Evolutionary conservation across 2,797 vertebrate genomes (phyloP).

Genomic region (Anabacerthia variegaticeps): DNA sequence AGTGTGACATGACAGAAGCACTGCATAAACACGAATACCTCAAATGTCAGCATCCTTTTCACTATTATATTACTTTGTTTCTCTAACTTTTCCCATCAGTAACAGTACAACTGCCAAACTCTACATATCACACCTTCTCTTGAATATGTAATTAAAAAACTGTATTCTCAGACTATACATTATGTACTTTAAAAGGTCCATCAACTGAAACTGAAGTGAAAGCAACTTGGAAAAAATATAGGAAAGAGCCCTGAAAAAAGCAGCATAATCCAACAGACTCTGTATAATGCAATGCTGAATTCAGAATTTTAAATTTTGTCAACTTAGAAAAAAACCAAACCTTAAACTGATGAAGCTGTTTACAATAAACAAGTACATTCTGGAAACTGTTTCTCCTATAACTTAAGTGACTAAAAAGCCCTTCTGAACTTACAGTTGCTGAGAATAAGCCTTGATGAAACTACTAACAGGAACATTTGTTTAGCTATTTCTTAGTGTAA

Average conservation of each 20-base stretch:
- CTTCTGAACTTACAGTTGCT: not conserved
- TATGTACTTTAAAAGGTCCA: not conserved
- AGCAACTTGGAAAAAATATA: not conserved
- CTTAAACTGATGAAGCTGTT: not conserved
- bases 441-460: not conserved
- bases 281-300: not conserved
- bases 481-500: not conserved
- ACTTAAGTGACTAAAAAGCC: not conserved
- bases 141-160: not conserved
- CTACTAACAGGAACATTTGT: not conserved
- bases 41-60: not conserved
- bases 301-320: not conserved
- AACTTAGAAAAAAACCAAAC: not conserved
- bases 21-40: not conserved
- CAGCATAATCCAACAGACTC: not conserved
- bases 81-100: not conserved
- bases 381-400: not conserved
- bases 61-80: not conserved
- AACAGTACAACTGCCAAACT: not conserved
- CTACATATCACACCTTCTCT: not conserved
- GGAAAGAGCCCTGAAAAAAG: not conserved
- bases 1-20: not conserved
- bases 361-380: rapidly evolving
- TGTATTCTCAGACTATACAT: not conserved
- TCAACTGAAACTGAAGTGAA: not conserved